phyloP scores from a whole-genome alignment of 2,888 invertebrate species.

The Coelinius sp. region DNA sequence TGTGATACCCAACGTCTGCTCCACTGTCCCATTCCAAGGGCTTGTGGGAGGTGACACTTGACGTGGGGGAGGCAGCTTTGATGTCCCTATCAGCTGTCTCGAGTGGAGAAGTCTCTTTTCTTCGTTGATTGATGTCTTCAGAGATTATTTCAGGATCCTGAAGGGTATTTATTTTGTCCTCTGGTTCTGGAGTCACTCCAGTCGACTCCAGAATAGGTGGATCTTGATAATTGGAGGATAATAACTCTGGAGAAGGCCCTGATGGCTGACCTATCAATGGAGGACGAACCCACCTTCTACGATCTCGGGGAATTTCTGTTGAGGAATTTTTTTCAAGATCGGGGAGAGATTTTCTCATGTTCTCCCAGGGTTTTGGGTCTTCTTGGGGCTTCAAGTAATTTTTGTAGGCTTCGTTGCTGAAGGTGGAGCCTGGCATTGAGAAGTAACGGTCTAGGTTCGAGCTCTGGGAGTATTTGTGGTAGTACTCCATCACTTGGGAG shows the following conservation, averaged over 20 bases:
- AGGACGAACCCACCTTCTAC: slow-evolving; percentile 67
- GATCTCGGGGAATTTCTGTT: slow-evolving; percentile 57
- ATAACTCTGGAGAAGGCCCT: background rate
- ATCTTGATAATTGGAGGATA: background rate
- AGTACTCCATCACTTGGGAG: slow-evolving; percentile 75
- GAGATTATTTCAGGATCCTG: background rate
- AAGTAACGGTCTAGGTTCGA: slow-evolving; percentile 80
- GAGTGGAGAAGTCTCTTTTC: background rate
- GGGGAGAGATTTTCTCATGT: slow-evolving; percentile 50
- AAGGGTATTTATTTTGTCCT: slow-evolving; percentile 1
- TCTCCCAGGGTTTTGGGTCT: slow-evolving; percentile 46
- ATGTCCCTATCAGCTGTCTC: slow-evolving; percentile 57
- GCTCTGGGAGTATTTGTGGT: slow-evolving; percentile 78
- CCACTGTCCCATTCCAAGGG: slow-evolving; percentile 91
- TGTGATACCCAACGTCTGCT: slow-evolving; percentile 89
- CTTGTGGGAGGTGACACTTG: slow-evolving; percentile 81
- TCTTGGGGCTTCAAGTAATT: slow-evolving; percentile 43
- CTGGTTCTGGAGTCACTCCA: background rate
- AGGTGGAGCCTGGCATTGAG: slow-evolving; percentile 61
- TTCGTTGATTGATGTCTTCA: background rate
- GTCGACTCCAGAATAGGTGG: background rate
- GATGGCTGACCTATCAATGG: slow-evolving; percentile 67
- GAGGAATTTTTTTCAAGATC: slow-evolving; percentile 37
- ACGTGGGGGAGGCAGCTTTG: slow-evolving; percentile 78
- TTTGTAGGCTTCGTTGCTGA: slow-evolving; percentile 39